A percentile compares a stretch with the other conserved stretches of the same genome.
Conservation (phyloP, 2,113 vertebrate species). For the Fulmarus glacialis region DNA sequence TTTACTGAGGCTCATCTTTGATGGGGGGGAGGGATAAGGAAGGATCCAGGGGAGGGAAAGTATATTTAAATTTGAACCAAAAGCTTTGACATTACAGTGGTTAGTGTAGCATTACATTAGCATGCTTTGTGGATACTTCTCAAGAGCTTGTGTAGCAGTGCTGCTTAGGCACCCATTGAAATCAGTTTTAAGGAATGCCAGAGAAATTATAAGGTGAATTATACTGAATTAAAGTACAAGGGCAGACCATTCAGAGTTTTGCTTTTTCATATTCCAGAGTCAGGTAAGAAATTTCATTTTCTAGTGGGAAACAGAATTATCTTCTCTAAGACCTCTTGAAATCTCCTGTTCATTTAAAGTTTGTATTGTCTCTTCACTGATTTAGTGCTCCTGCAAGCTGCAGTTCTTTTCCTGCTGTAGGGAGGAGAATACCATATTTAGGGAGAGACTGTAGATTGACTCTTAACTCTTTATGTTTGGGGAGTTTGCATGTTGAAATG, state of each 20-base stretch:
- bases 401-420: background rate
- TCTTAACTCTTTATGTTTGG: background rate
- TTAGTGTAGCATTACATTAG: background rate
- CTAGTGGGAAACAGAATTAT: slow-evolving; percentile 17
- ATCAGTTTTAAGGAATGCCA: background rate
- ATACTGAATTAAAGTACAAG: background rate
- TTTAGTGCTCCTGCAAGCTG: background rate
- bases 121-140: background rate
- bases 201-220: background rate
- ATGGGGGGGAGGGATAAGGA: background rate
- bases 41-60: background rate
- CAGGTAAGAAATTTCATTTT: slow-evolving; percentile 21
- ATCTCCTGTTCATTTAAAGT: slow-evolving; percentile 6
- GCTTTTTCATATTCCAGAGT: slow-evolving; percentile 6
- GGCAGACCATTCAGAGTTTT: background rate
- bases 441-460: background rate
- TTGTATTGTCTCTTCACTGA: background rate
- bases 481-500: slow-evolving; percentile 1
- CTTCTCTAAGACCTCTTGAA: slow-evolving; percentile 30
- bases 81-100: background rate
- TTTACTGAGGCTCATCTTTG: background rate
- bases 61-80: background rate
- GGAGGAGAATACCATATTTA: background rate
- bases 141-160: background rate
- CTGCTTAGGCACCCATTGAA: background rate